These are phyloP conservation scores for Coregonus sp. DNA, from an alignment of 2,797 vertebrate species.

Conservation along the genomic window DNA sequence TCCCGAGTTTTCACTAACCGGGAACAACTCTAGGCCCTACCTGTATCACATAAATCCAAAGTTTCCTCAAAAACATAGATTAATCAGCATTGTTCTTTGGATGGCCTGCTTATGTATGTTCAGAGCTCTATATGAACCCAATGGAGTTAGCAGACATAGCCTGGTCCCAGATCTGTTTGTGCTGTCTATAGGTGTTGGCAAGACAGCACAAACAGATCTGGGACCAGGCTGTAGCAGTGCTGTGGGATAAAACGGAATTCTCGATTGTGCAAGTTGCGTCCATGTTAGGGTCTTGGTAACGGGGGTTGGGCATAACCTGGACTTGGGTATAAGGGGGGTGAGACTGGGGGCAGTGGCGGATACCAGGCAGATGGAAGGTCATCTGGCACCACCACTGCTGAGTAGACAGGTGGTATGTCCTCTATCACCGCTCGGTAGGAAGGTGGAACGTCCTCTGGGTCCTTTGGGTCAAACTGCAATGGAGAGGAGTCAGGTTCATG, in stretches of 20 bases:
- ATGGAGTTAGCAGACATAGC: not conserved
- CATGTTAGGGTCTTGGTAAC: not conserved
- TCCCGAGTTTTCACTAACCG: not conserved
- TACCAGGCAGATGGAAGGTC: slow-evolving; percentile 25
- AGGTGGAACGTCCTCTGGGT: slow-evolving; percentile 16
- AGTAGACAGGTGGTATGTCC: not conserved
- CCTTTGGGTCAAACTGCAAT: slow-evolving; percentile 65
- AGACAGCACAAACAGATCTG: not conserved
- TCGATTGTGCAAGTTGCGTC: not conserved
- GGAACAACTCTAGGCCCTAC: not conserved
- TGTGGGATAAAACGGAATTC: not conserved
- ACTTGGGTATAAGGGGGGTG: slow-evolving; percentile 2
- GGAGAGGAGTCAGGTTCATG: slow-evolving; percentile 10
- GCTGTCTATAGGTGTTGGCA: not conserved
- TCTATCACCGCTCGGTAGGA: slow-evolving; percentile 6
- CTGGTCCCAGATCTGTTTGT: not conserved
- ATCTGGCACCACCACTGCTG: slow-evolving; percentile 4
- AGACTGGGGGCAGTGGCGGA: not conserved
- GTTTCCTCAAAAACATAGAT: not conserved
- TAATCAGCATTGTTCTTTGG: not conserved
- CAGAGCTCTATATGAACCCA: not conserved
- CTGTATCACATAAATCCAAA: not conserved
- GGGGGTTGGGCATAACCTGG: not conserved
- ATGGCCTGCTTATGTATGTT: not conserved
- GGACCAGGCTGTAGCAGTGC: not conserved